A percentile compares a stretch with the other conserved stretches of the same genome.
phyloP scores from a whole-genome alignment of 2,888 invertebrate genomes.

The Chalcosyrphus nemorum region DNA sequence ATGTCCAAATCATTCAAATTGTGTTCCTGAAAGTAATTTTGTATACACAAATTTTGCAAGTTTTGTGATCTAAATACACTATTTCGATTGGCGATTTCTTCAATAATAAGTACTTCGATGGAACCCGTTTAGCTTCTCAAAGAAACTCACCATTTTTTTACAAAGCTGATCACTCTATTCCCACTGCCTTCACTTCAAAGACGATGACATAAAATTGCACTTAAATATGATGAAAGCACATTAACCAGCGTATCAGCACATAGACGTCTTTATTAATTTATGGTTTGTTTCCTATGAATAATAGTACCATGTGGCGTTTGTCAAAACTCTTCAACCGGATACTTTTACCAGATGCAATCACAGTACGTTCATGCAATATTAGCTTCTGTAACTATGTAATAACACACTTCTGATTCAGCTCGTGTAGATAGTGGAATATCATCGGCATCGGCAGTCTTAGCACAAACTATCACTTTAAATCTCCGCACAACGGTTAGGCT shows the following conservation, averaged over 20 bases:
- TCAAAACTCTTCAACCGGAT: conserved; percentile 9
- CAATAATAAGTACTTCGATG: too few relatives aligned
- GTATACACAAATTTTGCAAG: too few relatives aligned
- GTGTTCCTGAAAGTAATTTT: too few relatives aligned
- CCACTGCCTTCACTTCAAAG: too few relatives aligned
- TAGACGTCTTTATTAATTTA: background rate
- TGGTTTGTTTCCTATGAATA: background rate
- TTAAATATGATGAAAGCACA: background rate
- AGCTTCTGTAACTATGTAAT: conserved; percentile 16
- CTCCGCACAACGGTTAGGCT: conserved; percentile 44
- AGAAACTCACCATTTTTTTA: too few relatives aligned
- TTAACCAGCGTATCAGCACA: background rate
- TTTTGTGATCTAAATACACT: too few relatives aligned
- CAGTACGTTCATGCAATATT: background rate
- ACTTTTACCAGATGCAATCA: conserved; percentile 28
- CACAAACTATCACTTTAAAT: conserved; percentile 49
- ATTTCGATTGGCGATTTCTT: too few relatives aligned
- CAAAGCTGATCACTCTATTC: too few relatives aligned
- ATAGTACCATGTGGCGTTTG: background rate
- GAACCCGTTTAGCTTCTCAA: too few relatives aligned
- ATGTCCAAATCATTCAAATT: too few relatives aligned
- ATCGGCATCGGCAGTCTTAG: conserved; percentile 35
- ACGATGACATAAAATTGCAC: background rate
- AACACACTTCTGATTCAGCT: conserved; percentile 14
- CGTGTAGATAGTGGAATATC: conserved; percentile 26